Evolutionary conservation across 2,888 invertebrate genomes (phyloP).

Genomic region (Agriopis leucophaearia): DNA sequence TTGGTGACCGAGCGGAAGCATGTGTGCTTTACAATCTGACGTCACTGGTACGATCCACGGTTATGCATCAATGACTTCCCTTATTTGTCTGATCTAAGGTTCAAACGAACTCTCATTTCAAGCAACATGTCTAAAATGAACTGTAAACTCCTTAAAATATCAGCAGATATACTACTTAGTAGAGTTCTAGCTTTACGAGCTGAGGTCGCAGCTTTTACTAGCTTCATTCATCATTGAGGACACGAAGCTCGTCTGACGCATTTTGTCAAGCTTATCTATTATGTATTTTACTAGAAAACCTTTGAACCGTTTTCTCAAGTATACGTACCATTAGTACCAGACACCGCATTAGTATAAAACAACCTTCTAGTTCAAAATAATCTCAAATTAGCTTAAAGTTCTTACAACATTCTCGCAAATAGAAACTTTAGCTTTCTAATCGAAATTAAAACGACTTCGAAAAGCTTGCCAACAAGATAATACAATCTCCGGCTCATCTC

Average conservation of each 20-base stretch:
- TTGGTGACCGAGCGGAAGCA: too few species aligned
- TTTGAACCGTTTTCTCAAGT: conserved; percentile 45
- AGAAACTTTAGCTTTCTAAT: conserved; percentile 62
- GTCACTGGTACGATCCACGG: too few species aligned
- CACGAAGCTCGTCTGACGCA: conserved; percentile 49
- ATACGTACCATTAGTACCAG: conserved; percentile 30
- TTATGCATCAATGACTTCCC: too few species aligned
- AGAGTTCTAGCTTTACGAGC: conserved; percentile 25
- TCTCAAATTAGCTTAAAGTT: conserved; percentile 29
- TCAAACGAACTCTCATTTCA: too few species aligned
- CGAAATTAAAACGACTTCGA: conserved; percentile 75
- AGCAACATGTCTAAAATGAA: too few species aligned
- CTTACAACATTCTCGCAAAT: conserved; percentile 33
- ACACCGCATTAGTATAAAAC: conserved; percentile 35
- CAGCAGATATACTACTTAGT: conserved; percentile 20
- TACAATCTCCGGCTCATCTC: conserved; percentile 77
- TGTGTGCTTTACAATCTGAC: too few species aligned
- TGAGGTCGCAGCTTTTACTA: conserved; percentile 51
- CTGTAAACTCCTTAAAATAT: conserved; percentile 16
- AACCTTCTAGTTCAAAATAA: conserved; percentile 25
- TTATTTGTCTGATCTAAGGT: too few species aligned
- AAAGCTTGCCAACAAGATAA: conserved; percentile 81
- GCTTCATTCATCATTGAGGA: conserved; percentile 49
- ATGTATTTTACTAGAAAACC: conserved; percentile 44
- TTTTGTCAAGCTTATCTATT: conserved; percentile 56